These are phyloP conservation scores for Tiliacea citrago DNA, from an alignment of 2,888 invertebrate genomes.

Conservation along the genomic window DNA sequence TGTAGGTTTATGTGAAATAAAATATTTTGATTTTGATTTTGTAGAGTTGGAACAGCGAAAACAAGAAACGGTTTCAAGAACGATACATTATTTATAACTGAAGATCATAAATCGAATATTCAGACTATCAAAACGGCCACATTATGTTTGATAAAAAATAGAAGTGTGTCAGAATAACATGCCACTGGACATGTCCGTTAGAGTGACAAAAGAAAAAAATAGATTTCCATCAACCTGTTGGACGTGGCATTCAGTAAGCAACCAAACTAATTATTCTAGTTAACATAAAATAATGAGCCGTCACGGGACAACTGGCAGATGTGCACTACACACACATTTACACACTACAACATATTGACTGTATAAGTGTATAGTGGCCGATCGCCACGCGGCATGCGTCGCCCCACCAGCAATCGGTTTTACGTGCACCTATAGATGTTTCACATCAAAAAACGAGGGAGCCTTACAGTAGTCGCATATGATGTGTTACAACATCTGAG, in stretches of 20 bases:
- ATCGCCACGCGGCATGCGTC: no score
- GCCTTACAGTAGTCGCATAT: no score
- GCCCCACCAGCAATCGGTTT: no score
- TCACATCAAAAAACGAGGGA: no score
- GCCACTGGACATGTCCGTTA: conserved; percentile 62
- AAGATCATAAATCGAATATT: conserved; percentile 10
- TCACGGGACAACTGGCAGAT: no score
- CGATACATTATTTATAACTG: not conserved
- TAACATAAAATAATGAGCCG: no score
- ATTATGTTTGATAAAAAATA: conserved; percentile 38
- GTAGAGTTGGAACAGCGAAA: not conserved
- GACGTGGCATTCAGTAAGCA: conserved; percentile 45
- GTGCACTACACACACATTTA: no score
- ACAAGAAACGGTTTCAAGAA: not conserved
- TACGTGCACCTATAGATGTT: no score
- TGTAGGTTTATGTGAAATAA: no score
- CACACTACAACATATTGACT: no score
- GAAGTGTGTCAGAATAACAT: conserved; percentile 20
- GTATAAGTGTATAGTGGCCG: no score
- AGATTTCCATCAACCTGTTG: conserved; percentile 69
- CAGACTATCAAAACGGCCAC: conserved; percentile 20
- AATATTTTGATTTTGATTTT: not conserved
- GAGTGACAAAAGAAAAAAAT: conserved; percentile 69
- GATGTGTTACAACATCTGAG: no score
- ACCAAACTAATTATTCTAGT: not conserved